Base-by-base conservation (phyloP, 2,888 invertebrate species). In the Stenurella melanura region DNA sequence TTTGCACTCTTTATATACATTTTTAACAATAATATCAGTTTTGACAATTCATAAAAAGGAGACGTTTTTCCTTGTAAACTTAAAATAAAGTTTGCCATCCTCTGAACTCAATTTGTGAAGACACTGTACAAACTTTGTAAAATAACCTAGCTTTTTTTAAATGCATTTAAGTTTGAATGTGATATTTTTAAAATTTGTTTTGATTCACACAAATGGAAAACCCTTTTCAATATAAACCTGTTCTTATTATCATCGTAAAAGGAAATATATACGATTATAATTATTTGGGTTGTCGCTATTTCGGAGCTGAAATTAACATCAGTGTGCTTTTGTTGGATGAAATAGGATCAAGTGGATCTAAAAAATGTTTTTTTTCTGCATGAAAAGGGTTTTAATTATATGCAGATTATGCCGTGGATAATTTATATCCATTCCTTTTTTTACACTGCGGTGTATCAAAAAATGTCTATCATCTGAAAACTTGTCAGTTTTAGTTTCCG, bases 341-440 rank as follows among this genome's bases (percentile, higher is more conserved):
- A 76, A 73, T 34, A 54, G 76, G 72, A 73, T 76, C 68, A 71
- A 75, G 67, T 56, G 75, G 66, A 57, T 66, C 57, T 67, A 60
- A 72, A 75, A 71, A 64, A 69, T 68, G 63, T 58, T 63, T 69
- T 74, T n/a, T 74, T 21, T 15, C 63, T 30, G 11, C 34, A 30
- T 34, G 61, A 56, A 74, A 68, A 61, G 57, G 68, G 56, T 26
- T 74, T 74, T 68, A 70, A 75, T 75, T 64, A 19, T 38, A 63
- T 70, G 70, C 58, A 64, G 70, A 75, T 69, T 64, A 75, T 17
- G 42, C 42, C 21, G 12, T 34, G 63, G 38, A 73, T 66, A 74
- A 68, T 67, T 68, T 68, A 54, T 58, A 60, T 74, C 60, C 60
- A 61, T 17, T 18, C 11, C 2, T 1, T 63, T 50, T 9, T 34